Evolutionary conservation across 2,888 invertebrate genomes (phyloP).

Genomic region (Tridacna gigas): DNA sequence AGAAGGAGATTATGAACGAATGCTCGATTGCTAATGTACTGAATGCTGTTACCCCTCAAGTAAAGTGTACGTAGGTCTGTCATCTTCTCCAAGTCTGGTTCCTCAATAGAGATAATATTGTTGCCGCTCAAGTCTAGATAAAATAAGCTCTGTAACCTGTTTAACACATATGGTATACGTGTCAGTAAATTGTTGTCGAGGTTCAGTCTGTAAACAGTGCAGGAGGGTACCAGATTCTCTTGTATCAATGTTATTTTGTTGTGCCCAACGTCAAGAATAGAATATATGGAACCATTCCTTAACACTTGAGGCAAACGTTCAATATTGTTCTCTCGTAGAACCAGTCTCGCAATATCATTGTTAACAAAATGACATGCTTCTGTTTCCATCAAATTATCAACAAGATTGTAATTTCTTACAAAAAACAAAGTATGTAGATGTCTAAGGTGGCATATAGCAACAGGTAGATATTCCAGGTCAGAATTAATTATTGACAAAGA

Average conservation of each 20-base stretch:
- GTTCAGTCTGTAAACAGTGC: background rate
- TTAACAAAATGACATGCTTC: background rate
- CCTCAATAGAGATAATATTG: background rate
- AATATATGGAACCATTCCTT: background rate
- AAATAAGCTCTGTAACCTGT: background rate
- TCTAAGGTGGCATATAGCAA: constrained; percentile 6
- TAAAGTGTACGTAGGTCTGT: background rate
- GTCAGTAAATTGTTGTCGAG: constrained; percentile 2
- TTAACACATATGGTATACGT: background rate
- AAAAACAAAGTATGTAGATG: background rate
- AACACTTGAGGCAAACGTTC: constrained; percentile 3
- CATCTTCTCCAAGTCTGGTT: background rate
- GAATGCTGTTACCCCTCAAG: background rate
- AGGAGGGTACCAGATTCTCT: background rate
- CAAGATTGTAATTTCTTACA: background rate
- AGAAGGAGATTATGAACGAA: background rate
- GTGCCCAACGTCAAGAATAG: background rate
- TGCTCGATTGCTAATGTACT: constrained; percentile 3
- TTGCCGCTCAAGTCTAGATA: constrained; percentile 2
- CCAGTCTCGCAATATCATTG: background rate
- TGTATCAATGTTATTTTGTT: background rate
- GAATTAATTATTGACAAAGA: background rate
- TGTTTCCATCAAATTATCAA: background rate
- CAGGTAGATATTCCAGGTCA: background rate
- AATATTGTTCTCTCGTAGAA: constrained; percentile 1